A percentile compares a stretch with the other conserved stretches of the same genome.
Evolutionary conservation across 35 echinoderm and acorn worm species (phyloP).

Genomic region (Holothuria glaberrima): DNA sequence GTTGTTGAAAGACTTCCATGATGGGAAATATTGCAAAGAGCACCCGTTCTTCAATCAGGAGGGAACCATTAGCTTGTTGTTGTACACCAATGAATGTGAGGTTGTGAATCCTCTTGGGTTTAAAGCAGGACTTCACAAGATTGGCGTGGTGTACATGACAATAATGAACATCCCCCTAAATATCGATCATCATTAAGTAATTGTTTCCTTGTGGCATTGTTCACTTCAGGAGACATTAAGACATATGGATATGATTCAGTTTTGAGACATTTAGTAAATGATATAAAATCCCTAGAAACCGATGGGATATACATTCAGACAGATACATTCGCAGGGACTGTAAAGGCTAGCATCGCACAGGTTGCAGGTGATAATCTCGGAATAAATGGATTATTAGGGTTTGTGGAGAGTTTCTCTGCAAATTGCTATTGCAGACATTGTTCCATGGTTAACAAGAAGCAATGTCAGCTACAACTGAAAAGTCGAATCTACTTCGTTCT

Average conservation of each 20-base stretch:
- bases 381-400: slow-evolving; percentile 23
- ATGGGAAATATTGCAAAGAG: slow-evolving; percentile 41
- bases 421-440: slow-evolving; percentile 56
- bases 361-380: slow-evolving; percentile 56
- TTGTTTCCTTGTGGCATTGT: slow-evolving; percentile 59
- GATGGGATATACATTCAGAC: slow-evolving; percentile 38
- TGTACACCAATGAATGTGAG: slow-evolving; percentile 77
- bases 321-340: slow-evolving; percentile 16
- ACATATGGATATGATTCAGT: slow-evolving; percentile 66
- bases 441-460: slow-evolving; percentile 9
- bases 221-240: slow-evolving; percentile 59
- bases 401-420: slow-evolving; percentile 32
- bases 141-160: slow-evolving; percentile 73
- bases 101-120: slow-evolving; percentile 60
- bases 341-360: slow-evolving; percentile 56
- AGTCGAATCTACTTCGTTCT: not conserved
- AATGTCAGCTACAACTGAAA: not conserved
- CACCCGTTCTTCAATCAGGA: slow-evolving; percentile 37
- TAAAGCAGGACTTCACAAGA: slow-evolving; percentile 66
- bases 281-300: slow-evolving; percentile 54
- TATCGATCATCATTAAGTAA: slow-evolving; percentile 39
- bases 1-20: slow-evolving; percentile 17
- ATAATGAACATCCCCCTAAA: slow-evolving; percentile 63
- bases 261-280: slow-evolving; percentile 51
- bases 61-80: slow-evolving; percentile 26